Conservation (phyloP, 2,888 invertebrate species). For the Unio delphinus region DNA sequence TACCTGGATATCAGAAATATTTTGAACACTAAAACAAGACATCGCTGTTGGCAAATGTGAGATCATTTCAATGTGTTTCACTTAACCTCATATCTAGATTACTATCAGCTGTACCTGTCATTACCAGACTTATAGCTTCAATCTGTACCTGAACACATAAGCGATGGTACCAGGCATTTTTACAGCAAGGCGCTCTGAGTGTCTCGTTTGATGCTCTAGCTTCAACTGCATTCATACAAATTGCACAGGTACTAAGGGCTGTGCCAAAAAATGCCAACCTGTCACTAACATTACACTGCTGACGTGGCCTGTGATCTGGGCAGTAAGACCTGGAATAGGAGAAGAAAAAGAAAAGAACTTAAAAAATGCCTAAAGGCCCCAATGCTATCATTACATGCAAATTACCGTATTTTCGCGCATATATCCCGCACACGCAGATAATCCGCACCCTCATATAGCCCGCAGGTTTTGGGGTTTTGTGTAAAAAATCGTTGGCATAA, state of each 20-base stretch:
- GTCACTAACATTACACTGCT: constrained; percentile 73
- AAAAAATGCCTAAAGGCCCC: no score
- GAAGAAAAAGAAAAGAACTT: not conserved
- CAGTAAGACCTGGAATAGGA: constrained; percentile 78
- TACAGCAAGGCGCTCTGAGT: constrained; percentile 84
- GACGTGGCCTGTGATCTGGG: constrained; percentile 75
- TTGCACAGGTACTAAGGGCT: constrained; percentile 75
- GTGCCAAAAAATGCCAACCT: constrained; percentile 39
- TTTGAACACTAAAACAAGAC: no score
- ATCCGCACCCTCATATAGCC: no score
- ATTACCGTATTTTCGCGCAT: no score
- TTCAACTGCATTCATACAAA: constrained; percentile 79
- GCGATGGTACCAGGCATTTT: constrained; percentile 84
- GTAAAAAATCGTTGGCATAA: no score
- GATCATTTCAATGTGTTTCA: no score
- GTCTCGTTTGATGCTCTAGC: constrained; percentile 72
- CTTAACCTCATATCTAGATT: no score
- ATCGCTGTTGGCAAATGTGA: no score
- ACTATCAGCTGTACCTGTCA: not conserved
- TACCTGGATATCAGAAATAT: no score
- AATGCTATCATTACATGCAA: no score
- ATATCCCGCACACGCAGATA: no score
- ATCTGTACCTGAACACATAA: constrained; percentile 73
- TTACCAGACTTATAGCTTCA: not conserved
- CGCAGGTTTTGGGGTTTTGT: no score